Conservation (phyloP, 2,797 vertebrate species). For the Cuculus canorus region DNA sequence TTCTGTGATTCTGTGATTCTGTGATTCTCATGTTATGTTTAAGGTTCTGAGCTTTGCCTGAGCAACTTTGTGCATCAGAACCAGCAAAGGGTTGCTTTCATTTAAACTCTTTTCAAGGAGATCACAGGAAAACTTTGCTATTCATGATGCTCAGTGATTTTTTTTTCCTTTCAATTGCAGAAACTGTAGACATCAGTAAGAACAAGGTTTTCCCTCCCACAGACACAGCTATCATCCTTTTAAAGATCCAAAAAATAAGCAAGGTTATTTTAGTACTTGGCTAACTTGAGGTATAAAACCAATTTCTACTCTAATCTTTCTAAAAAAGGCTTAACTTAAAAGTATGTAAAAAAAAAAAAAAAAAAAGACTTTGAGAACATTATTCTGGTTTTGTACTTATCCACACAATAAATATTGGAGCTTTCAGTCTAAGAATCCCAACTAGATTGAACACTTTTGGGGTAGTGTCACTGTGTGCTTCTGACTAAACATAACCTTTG, state of each 20-base stretch:
- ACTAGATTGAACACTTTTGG: background rate
- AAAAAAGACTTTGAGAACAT: background rate
- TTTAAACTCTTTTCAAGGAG: background rate
- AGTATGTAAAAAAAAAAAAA: background rate
- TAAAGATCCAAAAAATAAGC: background rate
- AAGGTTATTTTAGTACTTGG: background rate
- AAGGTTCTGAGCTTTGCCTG: background rate
- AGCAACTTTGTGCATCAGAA: background rate
- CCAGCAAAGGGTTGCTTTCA: background rate
- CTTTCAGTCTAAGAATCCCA: background rate
- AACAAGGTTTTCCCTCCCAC: background rate
- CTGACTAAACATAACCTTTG: background rate
- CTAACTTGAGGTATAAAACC: background rate
- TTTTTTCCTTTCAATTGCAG: background rate
- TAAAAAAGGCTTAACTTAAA: background rate
- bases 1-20: too few relatives aligned
- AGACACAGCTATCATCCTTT: background rate
- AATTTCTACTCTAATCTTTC: background rate
- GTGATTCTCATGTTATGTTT: background rate
- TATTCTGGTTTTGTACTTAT: background rate
- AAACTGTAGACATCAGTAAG: background rate
- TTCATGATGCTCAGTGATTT: background rate
- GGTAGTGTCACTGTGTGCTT: background rate
- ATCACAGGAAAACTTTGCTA: background rate
- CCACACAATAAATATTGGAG: background rate